Percentiles rank a stretch among this genome's conserved stretches.
Conservation (phyloP, 1,140 invertebrate species). For the Bombus turneri region DNA sequence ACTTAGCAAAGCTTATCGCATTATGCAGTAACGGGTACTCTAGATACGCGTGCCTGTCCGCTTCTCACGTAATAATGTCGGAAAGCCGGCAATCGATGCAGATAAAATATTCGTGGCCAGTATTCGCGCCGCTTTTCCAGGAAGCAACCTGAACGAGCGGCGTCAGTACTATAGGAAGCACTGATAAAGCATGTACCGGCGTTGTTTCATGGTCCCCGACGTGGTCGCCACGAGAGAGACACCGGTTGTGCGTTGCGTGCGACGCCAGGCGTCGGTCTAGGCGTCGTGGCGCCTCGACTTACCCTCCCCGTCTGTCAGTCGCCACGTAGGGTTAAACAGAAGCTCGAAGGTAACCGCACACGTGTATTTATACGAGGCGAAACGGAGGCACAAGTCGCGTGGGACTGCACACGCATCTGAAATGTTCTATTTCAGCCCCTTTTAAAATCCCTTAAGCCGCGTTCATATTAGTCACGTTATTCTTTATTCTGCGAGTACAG, state of each 20-base stretch:
- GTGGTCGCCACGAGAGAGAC: not conserved
- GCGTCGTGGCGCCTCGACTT: conserved; percentile 43
- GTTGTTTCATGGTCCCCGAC: conserved; percentile 32
- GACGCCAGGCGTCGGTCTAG: conserved; percentile 53
- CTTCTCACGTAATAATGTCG: not conserved
- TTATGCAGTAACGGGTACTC: not conserved
- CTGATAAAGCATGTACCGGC: conserved; percentile 17
- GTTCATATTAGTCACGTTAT: not conserved
- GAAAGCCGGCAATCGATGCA: not conserved
- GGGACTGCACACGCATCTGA: not conserved
- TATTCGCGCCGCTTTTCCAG: conserved; percentile 28
- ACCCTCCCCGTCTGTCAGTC: conserved; percentile 24
- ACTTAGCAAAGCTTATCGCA: not conserved
- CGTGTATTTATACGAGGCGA: conserved; percentile 27
- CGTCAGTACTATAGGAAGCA: conserved; percentile 1
- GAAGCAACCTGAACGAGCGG: not conserved
- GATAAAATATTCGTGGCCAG: conserved; percentile 42
- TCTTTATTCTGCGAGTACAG: not conserved
- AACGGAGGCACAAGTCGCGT: not conserved
- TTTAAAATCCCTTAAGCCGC: not conserved
- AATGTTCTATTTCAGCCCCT: conserved; percentile 30
- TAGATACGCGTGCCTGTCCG: not conserved
- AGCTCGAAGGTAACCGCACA: conserved; percentile 31
- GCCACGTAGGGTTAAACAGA: conserved; percentile 10
- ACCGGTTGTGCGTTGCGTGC: conserved; percentile 28